Evolutionary conservation across 2,113 vertebrate genomes (phyloP).

Genomic region (Myotis lucifugus): DNA sequence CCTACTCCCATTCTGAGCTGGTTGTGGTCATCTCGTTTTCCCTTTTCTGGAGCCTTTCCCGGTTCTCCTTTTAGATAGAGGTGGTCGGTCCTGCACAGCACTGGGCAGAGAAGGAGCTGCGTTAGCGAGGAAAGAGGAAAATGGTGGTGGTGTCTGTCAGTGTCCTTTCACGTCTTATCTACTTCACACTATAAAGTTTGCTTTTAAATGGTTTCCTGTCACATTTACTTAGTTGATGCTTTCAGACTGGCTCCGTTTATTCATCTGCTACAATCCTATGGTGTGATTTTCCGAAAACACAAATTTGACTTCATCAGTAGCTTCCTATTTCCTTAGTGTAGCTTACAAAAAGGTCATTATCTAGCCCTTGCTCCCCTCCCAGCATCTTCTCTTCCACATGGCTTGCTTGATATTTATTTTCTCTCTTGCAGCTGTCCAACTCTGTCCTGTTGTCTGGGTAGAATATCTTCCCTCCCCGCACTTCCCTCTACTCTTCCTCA

Average conservation of each 20-base stretch:
- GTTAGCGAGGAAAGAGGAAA: not conserved
- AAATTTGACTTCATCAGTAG: not conserved
- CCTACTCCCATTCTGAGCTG: not conserved
- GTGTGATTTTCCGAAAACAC: not conserved
- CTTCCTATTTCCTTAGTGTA: not conserved
- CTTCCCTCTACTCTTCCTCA: not conserved
- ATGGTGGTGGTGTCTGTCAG: not conserved
- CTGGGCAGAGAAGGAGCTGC: not conserved
- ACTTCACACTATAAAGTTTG: not conserved
- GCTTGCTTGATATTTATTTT: not conserved
- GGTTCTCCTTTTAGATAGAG: not conserved
- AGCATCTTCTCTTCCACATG: not conserved
- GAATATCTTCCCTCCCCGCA: not conserved
- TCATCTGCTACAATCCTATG: not conserved
- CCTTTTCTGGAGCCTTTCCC: not conserved
- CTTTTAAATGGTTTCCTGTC: not conserved
- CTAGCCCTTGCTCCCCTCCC: not conserved
- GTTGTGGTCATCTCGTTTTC: not conserved
- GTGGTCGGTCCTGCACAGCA: not conserved
- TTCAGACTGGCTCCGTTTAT: not conserved
- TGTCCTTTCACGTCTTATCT: not conserved
- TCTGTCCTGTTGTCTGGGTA: not conserved
- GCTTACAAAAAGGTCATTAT: not conserved
- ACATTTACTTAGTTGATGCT: not conserved
- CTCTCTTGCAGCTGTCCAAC: not conserved